Evolutionary conservation across 2,888 invertebrate species (phyloP).

Genomic region (Synanthedon andrenaeformis): DNA sequence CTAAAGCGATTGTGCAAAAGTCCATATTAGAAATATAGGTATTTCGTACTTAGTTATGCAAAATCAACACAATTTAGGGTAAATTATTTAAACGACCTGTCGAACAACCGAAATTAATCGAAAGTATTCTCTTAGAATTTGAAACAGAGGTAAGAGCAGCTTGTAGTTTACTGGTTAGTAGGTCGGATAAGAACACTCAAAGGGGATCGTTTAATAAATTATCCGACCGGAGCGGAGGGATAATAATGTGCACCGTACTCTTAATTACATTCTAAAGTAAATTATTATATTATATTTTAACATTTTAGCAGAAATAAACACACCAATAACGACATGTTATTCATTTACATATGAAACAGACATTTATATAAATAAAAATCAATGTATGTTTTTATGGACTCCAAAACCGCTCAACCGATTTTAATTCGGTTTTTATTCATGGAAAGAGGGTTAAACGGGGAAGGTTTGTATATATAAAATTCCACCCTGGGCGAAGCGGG

Average conservation of each 20-base stretch:
- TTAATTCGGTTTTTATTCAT: too few relatives aligned
- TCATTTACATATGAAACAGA: too few relatives aligned
- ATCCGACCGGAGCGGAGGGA: conserved; percentile 5
- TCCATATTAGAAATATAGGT: conserved; percentile 17
- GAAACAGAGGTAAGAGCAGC: conserved; percentile 23
- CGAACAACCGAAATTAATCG: conserved; percentile 51
- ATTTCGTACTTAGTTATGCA: conserved; percentile 17
- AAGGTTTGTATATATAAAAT: too few relatives aligned
- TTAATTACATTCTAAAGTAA: conserved; percentile 1
- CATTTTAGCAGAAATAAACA: too few relatives aligned
- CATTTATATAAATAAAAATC: too few relatives aligned
- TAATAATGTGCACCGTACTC: not conserved
- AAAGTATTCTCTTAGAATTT: conserved; percentile 48
- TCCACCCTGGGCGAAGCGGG: too few relatives aligned
- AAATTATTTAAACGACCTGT: conserved; percentile 52
- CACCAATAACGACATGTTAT: too few relatives aligned
- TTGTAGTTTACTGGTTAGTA: conserved; percentile 27
- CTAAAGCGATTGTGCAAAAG: conserved; percentile 19
- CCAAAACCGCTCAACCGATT: too few relatives aligned
- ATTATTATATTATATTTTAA: too few relatives aligned
- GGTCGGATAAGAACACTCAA: conserved; percentile 3
- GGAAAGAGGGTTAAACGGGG: too few relatives aligned
- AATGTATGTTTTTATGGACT: too few relatives aligned
- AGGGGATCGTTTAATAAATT: conserved; percentile 8
- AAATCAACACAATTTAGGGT: conserved; percentile 27